phyloP scores from a whole-genome alignment of 2,888 invertebrate species.

The Dynastes hyllus region DNA sequence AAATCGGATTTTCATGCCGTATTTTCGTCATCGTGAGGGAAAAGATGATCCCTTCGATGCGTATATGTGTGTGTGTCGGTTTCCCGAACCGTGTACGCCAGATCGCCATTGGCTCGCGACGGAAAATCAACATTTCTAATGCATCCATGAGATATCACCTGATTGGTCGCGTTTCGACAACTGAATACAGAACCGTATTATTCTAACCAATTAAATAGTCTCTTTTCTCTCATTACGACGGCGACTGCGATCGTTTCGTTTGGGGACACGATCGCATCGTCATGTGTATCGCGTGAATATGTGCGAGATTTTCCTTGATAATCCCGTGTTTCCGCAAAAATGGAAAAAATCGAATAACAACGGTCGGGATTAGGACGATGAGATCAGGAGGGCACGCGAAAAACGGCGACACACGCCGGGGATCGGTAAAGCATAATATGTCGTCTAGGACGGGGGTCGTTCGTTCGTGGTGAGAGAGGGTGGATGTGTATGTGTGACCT shows the following conservation, averaged over 20 bases:
- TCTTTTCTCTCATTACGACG: conserved; percentile 63
- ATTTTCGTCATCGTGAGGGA: conserved; percentile 1
- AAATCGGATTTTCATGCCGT: conserved; percentile 37
- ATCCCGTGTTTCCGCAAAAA: conserved; percentile 35
- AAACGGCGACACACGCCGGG: conserved; percentile 43
- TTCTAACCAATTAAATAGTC: conserved; percentile 72
- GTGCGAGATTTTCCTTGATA: conserved; percentile 48
- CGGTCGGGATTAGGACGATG: conserved; percentile 36
- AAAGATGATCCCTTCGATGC: neutral
- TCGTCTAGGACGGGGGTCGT: too few species aligned
- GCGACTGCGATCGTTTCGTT: conserved; percentile 52
- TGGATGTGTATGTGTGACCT: conserved; percentile 61
- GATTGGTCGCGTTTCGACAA: conserved; percentile 72
- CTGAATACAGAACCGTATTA: conserved; percentile 71
- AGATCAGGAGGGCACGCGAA: conserved; percentile 28
- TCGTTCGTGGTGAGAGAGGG: conserved; percentile 61
- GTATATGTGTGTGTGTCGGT: neutral
- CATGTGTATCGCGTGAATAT: conserved; percentile 57
- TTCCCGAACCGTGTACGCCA: conserved; percentile 54
- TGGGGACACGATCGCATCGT: conserved; percentile 55
- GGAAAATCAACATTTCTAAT: conserved; percentile 71
- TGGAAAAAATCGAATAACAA: conserved; percentile 38
- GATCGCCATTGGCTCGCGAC: conserved; percentile 68
- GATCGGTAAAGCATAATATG: too few species aligned
- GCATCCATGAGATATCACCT: conserved; percentile 70